Evolutionary conservation across 2,888 invertebrate genomes (phyloP), one percentile per base, ranked within the genome.

Genomic region (Patella ulyssiponensis): DNA sequence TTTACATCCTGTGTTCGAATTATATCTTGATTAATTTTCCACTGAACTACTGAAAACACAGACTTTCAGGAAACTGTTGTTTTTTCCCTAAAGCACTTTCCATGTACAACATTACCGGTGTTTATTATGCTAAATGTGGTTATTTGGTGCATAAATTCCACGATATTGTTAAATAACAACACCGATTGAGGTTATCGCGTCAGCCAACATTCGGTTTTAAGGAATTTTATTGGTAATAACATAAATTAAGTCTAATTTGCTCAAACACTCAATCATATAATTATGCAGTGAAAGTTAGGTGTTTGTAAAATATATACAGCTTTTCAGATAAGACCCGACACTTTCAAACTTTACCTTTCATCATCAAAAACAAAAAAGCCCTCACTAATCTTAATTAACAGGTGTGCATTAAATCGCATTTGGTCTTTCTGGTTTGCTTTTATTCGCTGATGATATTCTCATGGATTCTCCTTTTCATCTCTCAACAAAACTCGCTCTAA

Each of bases 131-230:
- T 44, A 44, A 23, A 23, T 20, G 64, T 64, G 64, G 64, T 64
- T 23, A 23, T 64, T 64, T 64, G 64, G 64, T 64, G 64, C 64
- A 64, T 12, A 64, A 64, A 64, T 64, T 64, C 64, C 64, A 64
- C 14, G 64, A 64, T 64, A 23, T n/a, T 23, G 23, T 23, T 20
- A 64, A 64, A 64, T 64, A 64, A 23, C 20, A 64, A 64, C 23
- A 20, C 20, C 23, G 64, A 20, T 11, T 64, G 12, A 23, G 3
- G 7, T 64, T 23, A 23, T 23, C 23, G 23, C 64, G 20, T 23
- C 64, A 44, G 4, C 33, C 33, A 33, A 27, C 1, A 27, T 33
- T 33, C 33, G 33, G 33, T 33, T 33, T 33, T 33, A 0, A 33
- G 44, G 44, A 33, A 0, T 44, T 44, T 7, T 44, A 9, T 44